Conservation (phyloP, 2,888 invertebrate genomes). For the Netelia virgata region DNA sequence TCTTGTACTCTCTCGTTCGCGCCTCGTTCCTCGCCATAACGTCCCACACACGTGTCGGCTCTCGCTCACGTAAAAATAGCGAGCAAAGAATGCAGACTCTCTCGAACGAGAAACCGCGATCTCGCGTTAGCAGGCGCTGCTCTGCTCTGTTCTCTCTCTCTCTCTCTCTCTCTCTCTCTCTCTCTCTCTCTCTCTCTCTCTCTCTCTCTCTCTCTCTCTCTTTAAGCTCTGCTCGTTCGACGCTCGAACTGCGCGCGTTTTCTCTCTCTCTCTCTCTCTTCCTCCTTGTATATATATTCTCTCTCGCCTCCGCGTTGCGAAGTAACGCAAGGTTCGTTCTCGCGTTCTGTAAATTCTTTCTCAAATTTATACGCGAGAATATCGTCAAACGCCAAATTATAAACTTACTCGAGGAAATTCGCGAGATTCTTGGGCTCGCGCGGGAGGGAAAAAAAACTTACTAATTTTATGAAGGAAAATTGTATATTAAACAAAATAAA, state of each 20-base stretch:
- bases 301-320: not conserved
- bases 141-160: not conserved
- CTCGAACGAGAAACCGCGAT: slow-evolving; percentile 56
- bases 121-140: slow-evolving; percentile 19
- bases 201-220: not conserved
- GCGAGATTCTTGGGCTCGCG: not conserved
- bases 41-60: slow-evolving; percentile 51
- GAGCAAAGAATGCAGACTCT: slow-evolving; percentile 66
- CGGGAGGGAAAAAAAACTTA: not conserved
- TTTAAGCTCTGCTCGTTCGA: too few species aligned
- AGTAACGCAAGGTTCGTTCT: slow-evolving; percentile 17
- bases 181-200: not conserved
- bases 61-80: slow-evolving; percentile 63
- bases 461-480: not conserved
- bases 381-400: not conserved
- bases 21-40: slow-evolving; percentile 61
- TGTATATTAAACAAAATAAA: not conserved
- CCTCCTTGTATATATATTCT: not conserved
- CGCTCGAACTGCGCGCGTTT: too few species aligned
- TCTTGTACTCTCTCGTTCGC: slow-evolving; percentile 58
- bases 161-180: not conserved
- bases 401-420: not conserved
- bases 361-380: too few species aligned
- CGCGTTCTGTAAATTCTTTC: not conserved
- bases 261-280: not conserved